Evolutionary conservation across 1,140 invertebrate species (phyloP).

Genomic region (Subanguina moxae): DNA sequence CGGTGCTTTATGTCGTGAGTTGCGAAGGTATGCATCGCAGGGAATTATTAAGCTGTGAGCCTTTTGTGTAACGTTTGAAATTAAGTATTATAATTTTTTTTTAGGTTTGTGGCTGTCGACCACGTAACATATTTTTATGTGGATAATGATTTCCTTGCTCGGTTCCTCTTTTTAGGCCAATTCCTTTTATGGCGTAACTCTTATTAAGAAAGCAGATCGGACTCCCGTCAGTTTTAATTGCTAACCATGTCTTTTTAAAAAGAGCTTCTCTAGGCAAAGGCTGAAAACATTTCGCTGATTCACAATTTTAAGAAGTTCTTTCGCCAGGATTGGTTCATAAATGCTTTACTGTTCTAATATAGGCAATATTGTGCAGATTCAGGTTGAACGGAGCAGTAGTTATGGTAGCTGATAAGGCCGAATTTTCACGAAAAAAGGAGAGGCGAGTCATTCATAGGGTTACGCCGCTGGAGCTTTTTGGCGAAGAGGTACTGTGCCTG

Average conservation of each 20-base stretch:
- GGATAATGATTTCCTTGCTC: too few relatives aligned
- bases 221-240: too few relatives aligned
- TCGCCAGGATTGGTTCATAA: slow-evolving; percentile 39
- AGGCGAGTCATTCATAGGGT: background rate
- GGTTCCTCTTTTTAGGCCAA: slow-evolving; percentile 29
- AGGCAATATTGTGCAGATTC: too few relatives aligned
- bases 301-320: slow-evolving; percentile 43
- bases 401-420: slow-evolving; percentile 55
- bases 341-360: too few relatives aligned
- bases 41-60: slow-evolving; percentile 45
- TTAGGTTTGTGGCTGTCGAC: slow-evolving; percentile 46
- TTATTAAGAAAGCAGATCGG: slow-evolving; percentile 48
- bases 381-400: slow-evolving; percentile 45
- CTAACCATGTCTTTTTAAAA: too few relatives aligned
- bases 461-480: slow-evolving; percentile 52
- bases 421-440: slow-evolving; percentile 42
- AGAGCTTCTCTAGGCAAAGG: slow-evolving; percentile 44
- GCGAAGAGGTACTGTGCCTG: slow-evolving; percentile 42
- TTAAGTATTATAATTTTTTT: too few relatives aligned
- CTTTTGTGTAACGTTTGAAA: too few relatives aligned
- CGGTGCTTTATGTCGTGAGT: slow-evolving; percentile 50
- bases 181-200: slow-evolving; percentile 49
- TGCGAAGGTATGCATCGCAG: slow-evolving; percentile 44
- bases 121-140: slow-evolving; percentile 3
- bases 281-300: slow-evolving; percentile 48